phyloP scores from a whole-genome alignment of 1,140 invertebrate species.

The Drosophila pachea region DNA sequence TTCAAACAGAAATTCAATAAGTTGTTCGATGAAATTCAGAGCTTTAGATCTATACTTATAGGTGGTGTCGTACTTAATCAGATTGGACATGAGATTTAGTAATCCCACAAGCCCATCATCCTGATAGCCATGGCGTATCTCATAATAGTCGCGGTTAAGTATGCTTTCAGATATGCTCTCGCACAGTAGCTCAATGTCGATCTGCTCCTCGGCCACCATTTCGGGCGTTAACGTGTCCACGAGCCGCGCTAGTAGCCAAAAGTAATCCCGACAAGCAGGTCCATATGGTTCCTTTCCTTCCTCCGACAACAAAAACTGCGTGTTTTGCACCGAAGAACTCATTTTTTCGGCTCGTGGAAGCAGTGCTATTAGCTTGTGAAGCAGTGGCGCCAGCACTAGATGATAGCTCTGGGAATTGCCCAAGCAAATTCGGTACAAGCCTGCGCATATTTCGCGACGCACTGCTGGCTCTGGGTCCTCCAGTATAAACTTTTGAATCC shows the following conservation, averaged over 20 bases:
- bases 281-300: constrained; percentile 95
- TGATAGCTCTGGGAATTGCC: constrained; percentile 84
- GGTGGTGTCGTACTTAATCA: constrained; percentile 91
- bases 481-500: constrained; percentile 88
- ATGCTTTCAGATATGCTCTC: constrained; percentile 87
- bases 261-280: constrained; percentile 95
- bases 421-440: constrained; percentile 90
- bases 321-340: constrained; percentile 83
- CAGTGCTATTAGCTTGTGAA: constrained; percentile 89
- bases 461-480: constrained; percentile 92
- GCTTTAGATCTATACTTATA: constrained; percentile 91
- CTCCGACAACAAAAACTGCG: constrained; percentile 83
- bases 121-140: constrained; percentile 89
- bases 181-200: constrained; percentile 88
- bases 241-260: constrained; percentile 92
- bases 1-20: constrained; percentile 94
- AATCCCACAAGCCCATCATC: constrained; percentile 94
- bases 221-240: constrained; percentile 91
- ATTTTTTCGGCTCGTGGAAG: constrained; percentile 90
- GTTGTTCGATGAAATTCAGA: constrained; percentile 85
- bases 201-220: constrained; percentile 83
- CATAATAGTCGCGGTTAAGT: constrained; percentile 87
- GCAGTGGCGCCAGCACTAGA: constrained; percentile 85
- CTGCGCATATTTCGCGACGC: constrained; percentile 91
- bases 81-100: constrained; percentile 90